Evolutionary conservation across 2,888 invertebrate genomes (phyloP).

Genomic region (Celastrina argiolus): DNA sequence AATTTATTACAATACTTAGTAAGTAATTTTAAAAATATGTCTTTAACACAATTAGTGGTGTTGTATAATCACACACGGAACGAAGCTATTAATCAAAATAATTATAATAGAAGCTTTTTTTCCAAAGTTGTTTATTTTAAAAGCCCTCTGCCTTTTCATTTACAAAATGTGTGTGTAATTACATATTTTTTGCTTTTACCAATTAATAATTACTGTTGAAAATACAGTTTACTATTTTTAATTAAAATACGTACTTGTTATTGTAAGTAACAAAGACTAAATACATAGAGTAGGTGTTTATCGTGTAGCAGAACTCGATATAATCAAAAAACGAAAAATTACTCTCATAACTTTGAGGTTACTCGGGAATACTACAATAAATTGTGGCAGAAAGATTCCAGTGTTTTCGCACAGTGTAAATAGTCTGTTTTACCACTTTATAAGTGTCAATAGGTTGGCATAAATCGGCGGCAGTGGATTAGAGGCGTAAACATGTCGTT

Average conservation of each 20-base stretch:
- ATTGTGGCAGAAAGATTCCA: background rate
- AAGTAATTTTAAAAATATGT: too few species aligned
- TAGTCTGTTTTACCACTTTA: slow-evolving; percentile 5
- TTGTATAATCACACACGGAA: too few species aligned
- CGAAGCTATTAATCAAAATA: too few species aligned
- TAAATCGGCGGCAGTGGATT: background rate
- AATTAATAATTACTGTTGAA: too few species aligned
- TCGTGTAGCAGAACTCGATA: background rate
- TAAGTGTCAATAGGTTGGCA: background rate
- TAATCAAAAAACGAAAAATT: background rate
- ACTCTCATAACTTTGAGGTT: slow-evolving; percentile 1
- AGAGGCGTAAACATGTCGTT: background rate
- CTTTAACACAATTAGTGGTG: too few species aligned
- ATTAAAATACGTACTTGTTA: too few species aligned
- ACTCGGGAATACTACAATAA: background rate
- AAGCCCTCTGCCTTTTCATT: background rate
- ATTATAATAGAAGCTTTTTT: too few species aligned
- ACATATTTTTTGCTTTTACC: too few species aligned
- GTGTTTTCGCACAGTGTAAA: background rate
- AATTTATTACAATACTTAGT: background rate
- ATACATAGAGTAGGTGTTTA: background rate
- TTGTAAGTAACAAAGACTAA: too few species aligned
- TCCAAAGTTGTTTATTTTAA: too few species aligned
- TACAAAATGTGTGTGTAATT: too few species aligned
- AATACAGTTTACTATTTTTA: too few species aligned